Base-by-base conservation (phyloP, 2,113 vertebrate species). In the Erinaceus europaeus region DNA sequence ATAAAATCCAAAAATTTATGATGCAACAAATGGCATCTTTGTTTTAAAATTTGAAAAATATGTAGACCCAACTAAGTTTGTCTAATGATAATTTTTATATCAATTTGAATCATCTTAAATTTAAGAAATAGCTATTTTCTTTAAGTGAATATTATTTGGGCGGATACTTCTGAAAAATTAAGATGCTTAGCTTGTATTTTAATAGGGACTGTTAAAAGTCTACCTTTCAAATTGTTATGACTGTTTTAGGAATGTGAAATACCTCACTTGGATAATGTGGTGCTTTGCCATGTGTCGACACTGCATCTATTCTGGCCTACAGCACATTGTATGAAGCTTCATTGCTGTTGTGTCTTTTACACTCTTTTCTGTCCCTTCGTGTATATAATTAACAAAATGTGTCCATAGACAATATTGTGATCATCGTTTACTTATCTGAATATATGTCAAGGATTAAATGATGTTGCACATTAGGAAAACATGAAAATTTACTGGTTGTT, bases 401-500 rank as follows among this genome's bases (percentile, higher is more conserved):
- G 71, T 73, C 32, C 68, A 27, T 68, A 53, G 21, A 64, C 68
- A 50, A 40, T 34, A 83, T 82, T 86, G 77, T 44, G 5, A 2
- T 0, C 4, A 67, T 44, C 48, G 5, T 82, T 64, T 57, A 40
- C 57, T 92, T 2, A 29, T 38, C 3, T 85, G 44, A 89, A 80
- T 69, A 62, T 38, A 48, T 55, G 12, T 84, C 25, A 84, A 62
- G 3, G 77, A 85, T 90, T 92, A 86, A 6, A 53, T 86, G 50
- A 77, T 18, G 6, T 13, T 69, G 2, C 78, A 71, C n/a, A 68
- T 86, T 77, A 64, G 59, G 71, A 10, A 91, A 82, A 46, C 5
- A 53, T 83, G 80, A 84, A 80, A 68, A 6, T 4, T 6, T 50
- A n/a, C 44, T 80, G 3, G 17, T 55, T 52, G 55, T 53, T 44